phyloP scores from a whole-genome alignment of 2,113 vertebrate genomes.

The Myotis lucifugus region DNA sequence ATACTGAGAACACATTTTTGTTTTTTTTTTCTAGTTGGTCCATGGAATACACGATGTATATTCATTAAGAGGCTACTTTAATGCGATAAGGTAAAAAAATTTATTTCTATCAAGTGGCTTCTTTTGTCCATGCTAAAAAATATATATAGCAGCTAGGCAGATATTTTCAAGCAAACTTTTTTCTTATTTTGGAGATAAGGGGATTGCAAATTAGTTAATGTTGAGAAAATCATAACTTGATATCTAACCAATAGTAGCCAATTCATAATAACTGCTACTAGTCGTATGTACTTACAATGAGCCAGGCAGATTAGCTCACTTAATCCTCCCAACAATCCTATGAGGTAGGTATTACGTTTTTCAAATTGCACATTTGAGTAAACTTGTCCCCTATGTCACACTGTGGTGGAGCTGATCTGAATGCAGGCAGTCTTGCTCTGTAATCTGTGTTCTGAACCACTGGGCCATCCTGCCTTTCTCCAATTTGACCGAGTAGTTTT shows the following conservation, averaged over 20 bases:
- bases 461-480: background rate
- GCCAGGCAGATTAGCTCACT: background rate
- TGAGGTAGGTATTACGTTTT: background rate
- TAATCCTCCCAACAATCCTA: background rate
- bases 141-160: background rate
- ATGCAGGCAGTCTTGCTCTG: background rate
- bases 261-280: background rate
- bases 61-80: background rate
- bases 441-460: background rate
- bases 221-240: background rate
- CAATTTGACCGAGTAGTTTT: background rate
- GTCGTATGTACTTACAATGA: background rate
- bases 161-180: background rate
- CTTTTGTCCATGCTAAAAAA: background rate
- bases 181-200: background rate
- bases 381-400: background rate
- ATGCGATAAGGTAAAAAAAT: background rate
- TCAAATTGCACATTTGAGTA: background rate
- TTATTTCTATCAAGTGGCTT: background rate
- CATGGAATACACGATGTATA: background rate
- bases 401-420: background rate
- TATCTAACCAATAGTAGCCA: background rate
- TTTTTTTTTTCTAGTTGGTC: background rate
- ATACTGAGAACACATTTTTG: background rate
- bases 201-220: slow-evolving; percentile 30